These are phyloP conservation scores for Marmota flaviventris DNA, from an alignment of 2,113 vertebrate genomes.

Conservation along the genomic window DNA sequence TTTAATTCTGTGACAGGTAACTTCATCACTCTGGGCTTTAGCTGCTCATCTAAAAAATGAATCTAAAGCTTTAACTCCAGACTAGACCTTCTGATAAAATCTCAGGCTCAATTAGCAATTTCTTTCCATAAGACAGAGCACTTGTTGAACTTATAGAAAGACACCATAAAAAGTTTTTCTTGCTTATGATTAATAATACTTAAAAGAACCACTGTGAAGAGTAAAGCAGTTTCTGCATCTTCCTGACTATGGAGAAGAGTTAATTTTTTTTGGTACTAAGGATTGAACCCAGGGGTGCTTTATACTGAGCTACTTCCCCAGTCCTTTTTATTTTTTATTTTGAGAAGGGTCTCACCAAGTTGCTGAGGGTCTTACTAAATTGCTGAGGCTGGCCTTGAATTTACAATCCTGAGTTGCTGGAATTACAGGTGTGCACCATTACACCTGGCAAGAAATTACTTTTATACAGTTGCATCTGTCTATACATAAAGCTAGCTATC, in stretches of 20 bases:
- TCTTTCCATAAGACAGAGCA: neutral
- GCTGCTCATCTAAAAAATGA: constrained; percentile 6
- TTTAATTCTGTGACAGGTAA: neutral
- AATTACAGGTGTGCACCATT: too few relatives aligned
- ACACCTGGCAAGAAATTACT: neutral
- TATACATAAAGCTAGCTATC: too few relatives aligned
- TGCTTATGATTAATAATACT: neutral
- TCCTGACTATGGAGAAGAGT: constrained; percentile 16
- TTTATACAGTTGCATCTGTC: neutral
- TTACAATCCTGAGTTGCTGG: too few relatives aligned
- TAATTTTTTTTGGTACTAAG: neutral
- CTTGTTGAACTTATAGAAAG: neutral
- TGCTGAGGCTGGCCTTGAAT: too few relatives aligned
- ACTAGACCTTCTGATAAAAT: constrained; percentile 17
- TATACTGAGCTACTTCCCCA: too few relatives aligned
- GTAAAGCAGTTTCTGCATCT: neutral
- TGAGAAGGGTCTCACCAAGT: too few relatives aligned
- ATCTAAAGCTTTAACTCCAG: neutral
- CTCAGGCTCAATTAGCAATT: constrained; percentile 2
- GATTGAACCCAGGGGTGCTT: too few relatives aligned
- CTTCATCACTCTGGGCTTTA: neutral
- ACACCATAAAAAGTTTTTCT: neutral
- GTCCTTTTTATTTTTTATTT: too few relatives aligned
- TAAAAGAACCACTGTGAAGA: neutral
- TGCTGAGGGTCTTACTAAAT: too few relatives aligned